Percentiles rank a stretch among this genome's conserved stretches.
Evolutionary conservation across 2,888 invertebrate genomes (phyloP).

Genomic region (Rosalia funebris): DNA sequence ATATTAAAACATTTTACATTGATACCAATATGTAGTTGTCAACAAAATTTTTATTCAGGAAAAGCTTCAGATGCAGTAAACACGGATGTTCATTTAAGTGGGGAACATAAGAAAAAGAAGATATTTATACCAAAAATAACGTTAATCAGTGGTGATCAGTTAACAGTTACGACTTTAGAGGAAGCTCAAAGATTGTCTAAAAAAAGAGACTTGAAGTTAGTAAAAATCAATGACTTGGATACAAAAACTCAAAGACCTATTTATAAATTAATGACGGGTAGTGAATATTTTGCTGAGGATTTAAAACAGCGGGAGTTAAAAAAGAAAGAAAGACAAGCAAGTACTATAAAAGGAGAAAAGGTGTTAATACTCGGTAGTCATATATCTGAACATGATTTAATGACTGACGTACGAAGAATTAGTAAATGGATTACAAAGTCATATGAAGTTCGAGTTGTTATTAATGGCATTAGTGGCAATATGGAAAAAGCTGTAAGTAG

Average conservation of each 20-base stretch:
- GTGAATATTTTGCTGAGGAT: constrained; percentile 74
- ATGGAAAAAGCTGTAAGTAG: constrained; percentile 62
- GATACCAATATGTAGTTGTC: constrained; percentile 5
- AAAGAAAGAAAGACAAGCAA: constrained; percentile 61
- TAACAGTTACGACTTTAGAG: constrained; percentile 72
- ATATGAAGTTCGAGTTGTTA: constrained; percentile 72
- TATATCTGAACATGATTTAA: constrained; percentile 75
- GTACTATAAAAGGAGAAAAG: constrained; percentile 71
- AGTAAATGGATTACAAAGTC: constrained; percentile 73
- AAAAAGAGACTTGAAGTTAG: constrained; percentile 74
- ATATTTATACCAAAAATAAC: constrained; percentile 72
- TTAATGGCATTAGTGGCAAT: constrained; percentile 65
- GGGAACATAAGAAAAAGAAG: constrained; percentile 52
- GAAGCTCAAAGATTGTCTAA: constrained; percentile 77
- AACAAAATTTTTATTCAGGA: constrained; percentile 3
- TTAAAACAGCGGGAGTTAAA: constrained; percentile 67
- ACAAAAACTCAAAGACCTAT: constrained; percentile 74
- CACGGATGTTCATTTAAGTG: constrained; percentile 22
- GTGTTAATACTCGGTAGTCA: constrained; percentile 70
- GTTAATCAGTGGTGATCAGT: constrained; percentile 68
- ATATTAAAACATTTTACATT: too few relatives aligned
- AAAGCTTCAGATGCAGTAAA: constrained; percentile 15
- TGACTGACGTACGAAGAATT: constrained; percentile 72
- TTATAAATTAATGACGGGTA: constrained; percentile 75
- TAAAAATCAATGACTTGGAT: constrained; percentile 75